Evolutionary conservation across 2,888 invertebrate genomes (phyloP).

Genomic region (Geotrupes spiniger): DNA sequence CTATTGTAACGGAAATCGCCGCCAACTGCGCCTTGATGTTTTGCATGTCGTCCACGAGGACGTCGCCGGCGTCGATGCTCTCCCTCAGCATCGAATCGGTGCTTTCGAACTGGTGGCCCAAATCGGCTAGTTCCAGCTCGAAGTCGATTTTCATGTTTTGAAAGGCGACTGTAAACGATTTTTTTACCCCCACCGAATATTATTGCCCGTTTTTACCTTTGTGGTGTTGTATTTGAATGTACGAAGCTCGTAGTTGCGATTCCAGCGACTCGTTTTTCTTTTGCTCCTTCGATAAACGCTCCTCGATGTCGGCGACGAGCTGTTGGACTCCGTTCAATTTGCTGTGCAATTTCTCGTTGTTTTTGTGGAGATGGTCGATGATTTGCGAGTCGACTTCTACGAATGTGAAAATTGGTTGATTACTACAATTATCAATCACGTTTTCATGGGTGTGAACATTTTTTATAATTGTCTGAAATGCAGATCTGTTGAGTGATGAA

Average conservation of each 20-base stretch:
- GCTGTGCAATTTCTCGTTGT: conserved; percentile 38
- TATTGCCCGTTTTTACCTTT: conserved; percentile 38
- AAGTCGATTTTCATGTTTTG: conserved; percentile 36
- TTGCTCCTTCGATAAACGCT: conserved; percentile 34
- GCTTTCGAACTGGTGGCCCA: conserved; percentile 33
- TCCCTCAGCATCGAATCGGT: conserved; percentile 35
- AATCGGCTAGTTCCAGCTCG: conserved; percentile 36
- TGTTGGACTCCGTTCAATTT: conserved; percentile 32
- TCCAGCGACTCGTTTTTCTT: conserved; percentile 37
- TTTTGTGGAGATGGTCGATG: conserved; percentile 34
- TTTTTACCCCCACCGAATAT: background rate
- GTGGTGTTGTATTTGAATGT: conserved; percentile 34
- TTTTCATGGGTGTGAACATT: no score
- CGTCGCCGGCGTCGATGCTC: conserved; percentile 35
- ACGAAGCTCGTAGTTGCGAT: conserved; percentile 33
- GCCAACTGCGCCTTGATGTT: conserved; percentile 33
- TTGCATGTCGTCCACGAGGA: conserved; percentile 39
- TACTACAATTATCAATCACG: no score
- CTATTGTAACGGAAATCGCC: conserved; percentile 24
- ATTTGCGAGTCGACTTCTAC: conserved; percentile 10
- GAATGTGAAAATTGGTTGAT: conserved; percentile 23
- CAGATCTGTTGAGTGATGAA: no score
- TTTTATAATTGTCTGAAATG: no score
- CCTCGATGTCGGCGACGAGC: conserved; percentile 38
- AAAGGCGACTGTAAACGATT: conserved; percentile 26